Base-by-base conservation (phyloP, 2,888 invertebrate species). In the Xanthorhoe spadicearia region DNA sequence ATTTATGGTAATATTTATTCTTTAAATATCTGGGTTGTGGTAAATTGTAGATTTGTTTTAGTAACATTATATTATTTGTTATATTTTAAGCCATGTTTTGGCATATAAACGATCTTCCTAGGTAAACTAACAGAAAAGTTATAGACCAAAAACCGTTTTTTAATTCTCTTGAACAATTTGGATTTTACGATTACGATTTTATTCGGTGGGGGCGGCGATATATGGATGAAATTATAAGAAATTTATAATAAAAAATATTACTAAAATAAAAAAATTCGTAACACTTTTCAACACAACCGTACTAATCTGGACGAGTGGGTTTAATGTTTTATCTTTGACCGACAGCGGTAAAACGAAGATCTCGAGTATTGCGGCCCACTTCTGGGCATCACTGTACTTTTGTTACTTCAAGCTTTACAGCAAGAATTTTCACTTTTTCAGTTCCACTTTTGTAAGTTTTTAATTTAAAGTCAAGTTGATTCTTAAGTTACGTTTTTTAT, bases 291-390 rank as follows among this genome's bases (percentile, higher is more conserved):
- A 23, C 55, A 19, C n/a, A 19, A 58, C 62, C 28, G 62, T 68
- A 66, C 65, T 59, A 65, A 68, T 65, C 61, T 61, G 19, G 28
- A 18, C 55, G 68, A 68, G 67, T 58, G 64, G 58, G 49, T 53
- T 61, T 58, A 52, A 64, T 60, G 57, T 52, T 61, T 57, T 56
- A 55, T 61, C 56, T 55, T 61, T 56, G 61, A 63, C 68, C 53
- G 59, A 19, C 38, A 51, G 54, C 35, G 23, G 35, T 54, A 49
- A 66, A 61, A 54, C 57, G 57, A 56, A 63, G 58, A 67, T 62
- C 38, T 52, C 17, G 48, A 65, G 60, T 43, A 59, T 60, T 60
- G 55, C 35, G 54, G 50, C 46, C 62, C 54, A 59, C 59, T 67
- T 63, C 52, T 53, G 63, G 56, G 62, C 49, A 28, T 38, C 51